Percentiles rank a stretch among this genome's conserved stretches.
phyloP scores from a whole-genome alignment of 2,797 vertebrate species.

The Acipenser oxyrinchus region DNA sequence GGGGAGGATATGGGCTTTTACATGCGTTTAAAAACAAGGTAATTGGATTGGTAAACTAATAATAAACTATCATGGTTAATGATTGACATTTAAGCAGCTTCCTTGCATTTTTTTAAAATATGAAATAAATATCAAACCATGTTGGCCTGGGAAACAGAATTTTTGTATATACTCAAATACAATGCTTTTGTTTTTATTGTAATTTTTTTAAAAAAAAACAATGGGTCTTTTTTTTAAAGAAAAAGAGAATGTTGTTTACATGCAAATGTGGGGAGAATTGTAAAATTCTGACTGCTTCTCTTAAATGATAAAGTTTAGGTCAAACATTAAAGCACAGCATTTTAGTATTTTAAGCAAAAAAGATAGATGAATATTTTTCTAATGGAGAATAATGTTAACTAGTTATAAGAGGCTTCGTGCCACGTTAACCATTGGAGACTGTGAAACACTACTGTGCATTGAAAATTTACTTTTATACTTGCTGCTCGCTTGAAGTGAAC shows the following conservation, averaged over 20 bases:
- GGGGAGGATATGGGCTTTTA: slow-evolving; percentile 5
- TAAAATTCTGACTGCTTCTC: slow-evolving; percentile 40
- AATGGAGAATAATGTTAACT: slow-evolving; percentile 4
- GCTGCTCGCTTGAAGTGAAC: slow-evolving; percentile 8
- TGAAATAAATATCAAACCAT: slow-evolving; percentile 1
- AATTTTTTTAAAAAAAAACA: slow-evolving; percentile 33
- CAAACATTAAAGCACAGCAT: slow-evolving; percentile 16
- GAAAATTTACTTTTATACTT: not conserved
- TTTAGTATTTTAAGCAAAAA: slow-evolving; percentile 11
- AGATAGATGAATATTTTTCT: slow-evolving; percentile 2
- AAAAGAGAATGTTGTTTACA: slow-evolving; percentile 49
- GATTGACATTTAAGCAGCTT: slow-evolving; percentile 22
- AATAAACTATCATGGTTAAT: slow-evolving; percentile 8
- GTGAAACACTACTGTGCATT: slow-evolving; percentile 7
- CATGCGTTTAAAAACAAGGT: slow-evolving; percentile 16
- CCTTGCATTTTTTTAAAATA: slow-evolving; percentile 20
- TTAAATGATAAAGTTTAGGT: slow-evolving; percentile 50
- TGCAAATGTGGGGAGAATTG: slow-evolving; percentile 34
- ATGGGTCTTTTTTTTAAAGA: slow-evolving; percentile 27
- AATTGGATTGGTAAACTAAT: slow-evolving; percentile 26
- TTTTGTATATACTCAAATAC: slow-evolving; percentile 41
- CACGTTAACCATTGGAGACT: slow-evolving; percentile 15
- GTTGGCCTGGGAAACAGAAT: slow-evolving; percentile 47
- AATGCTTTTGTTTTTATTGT: slow-evolving; percentile 52
- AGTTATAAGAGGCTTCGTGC: slow-evolving; percentile 6